These are phyloP conservation scores for Parapristionchus giblindavisi DNA, from an alignment of 2,888 invertebrate species.

Conservation along the genomic window DNA sequence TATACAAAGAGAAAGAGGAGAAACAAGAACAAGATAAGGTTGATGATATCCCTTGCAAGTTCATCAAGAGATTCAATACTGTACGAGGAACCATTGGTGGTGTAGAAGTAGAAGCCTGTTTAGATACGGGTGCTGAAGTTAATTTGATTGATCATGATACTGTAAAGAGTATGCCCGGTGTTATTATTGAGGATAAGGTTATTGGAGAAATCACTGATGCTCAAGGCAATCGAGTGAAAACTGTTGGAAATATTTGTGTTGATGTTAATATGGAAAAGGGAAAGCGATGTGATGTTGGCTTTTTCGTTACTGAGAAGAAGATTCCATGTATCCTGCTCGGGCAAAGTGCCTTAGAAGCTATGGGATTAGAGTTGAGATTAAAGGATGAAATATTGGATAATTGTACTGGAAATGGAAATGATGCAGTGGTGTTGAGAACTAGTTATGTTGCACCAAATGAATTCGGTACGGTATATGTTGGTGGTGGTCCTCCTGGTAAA, in stretches of 20 bases:
- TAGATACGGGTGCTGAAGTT: conserved; percentile 2
- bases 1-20: not conserved
- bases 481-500: conserved; percentile 1
- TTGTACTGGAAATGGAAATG: not conserved
- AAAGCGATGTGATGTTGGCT: not conserved
- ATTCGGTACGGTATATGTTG: not conserved
- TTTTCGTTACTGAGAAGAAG: not conserved
- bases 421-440: not conserved
- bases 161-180: not conserved
- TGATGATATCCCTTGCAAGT: not conserved
- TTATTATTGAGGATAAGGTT: not conserved
- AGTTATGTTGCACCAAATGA: not conserved
- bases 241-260: not conserved
- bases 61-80: not conserved
- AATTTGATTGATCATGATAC: not conserved
- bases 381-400: not conserved
- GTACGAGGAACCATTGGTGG: not conserved
- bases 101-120: not conserved
- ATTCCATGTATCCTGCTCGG: not conserved
- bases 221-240: not conserved
- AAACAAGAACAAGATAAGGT: not conserved
- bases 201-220: not conserved
- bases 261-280: not conserved
- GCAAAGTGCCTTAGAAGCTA: not conserved
- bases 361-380: conserved; percentile 1